Percentiles rank a stretch among this genome's conserved stretches.
Conservation (phyloP, 2,113 vertebrate species). For the Pteropus alecto region DNA sequence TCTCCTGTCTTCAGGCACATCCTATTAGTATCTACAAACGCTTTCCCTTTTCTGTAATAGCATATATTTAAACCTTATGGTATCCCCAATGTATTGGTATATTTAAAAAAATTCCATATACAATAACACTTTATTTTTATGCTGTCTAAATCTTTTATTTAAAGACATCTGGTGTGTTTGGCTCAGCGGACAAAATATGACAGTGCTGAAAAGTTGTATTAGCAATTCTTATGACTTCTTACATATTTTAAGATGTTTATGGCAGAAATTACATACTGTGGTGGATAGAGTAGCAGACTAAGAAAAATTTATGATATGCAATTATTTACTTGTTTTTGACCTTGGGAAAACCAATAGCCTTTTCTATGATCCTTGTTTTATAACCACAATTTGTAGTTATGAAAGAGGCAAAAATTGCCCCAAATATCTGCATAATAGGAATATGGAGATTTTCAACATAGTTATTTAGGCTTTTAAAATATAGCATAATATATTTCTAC, state of each 20-base stretch:
- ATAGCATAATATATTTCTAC: background rate
- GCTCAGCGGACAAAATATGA: conserved; percentile 80
- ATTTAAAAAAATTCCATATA: conserved; percentile 72
- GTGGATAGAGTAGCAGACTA: conserved; percentile 61
- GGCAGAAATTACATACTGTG: conserved; percentile 71
- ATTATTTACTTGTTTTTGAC: conserved; percentile 49
- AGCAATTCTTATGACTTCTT: conserved; percentile 80
- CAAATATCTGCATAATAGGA: conserved; percentile 2
- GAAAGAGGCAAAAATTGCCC: background rate
- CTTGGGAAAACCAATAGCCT: conserved; percentile 20
- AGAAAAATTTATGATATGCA: conserved; percentile 54
- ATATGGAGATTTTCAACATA: conserved; percentile 36
- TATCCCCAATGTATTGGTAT: conserved; percentile 70
- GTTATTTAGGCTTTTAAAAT: background rate
- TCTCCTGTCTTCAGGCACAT: conserved; percentile 29
- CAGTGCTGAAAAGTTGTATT: conserved; percentile 80
- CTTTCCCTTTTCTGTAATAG: conserved; percentile 37
- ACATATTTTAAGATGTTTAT: conserved; percentile 78
- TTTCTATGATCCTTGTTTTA: conserved; percentile 36
- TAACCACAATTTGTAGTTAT: conserved; percentile 25
- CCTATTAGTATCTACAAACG: background rate
- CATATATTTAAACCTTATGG: conserved; percentile 60
- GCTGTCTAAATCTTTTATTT: conserved; percentile 81
- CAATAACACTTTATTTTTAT: conserved; percentile 79
- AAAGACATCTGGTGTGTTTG: conserved; percentile 80